Conservation (phyloP, 37 sponge, comb jelly and placozoan genomes). For the Spongilla lacustris region DNA sequence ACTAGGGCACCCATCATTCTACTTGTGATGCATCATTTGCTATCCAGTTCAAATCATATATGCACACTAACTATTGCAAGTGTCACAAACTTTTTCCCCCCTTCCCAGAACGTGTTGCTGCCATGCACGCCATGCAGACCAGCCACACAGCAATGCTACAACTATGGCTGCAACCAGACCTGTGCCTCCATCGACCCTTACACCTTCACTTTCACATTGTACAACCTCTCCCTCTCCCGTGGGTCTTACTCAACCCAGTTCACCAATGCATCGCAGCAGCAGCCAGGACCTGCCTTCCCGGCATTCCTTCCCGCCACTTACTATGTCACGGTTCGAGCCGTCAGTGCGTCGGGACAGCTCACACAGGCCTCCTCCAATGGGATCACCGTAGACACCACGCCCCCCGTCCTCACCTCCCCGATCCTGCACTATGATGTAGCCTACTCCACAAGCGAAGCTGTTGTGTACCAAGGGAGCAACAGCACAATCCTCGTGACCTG, state of each 20-base stretch:
- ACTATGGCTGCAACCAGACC: slow-evolving; percentile 54
- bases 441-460: slow-evolving; percentile 45
- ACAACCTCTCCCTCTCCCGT: slow-evolving; percentile 55
- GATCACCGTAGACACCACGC: slow-evolving; percentile 71
- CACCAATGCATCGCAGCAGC: slow-evolving; percentile 5
- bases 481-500: slow-evolving; percentile 70
- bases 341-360: slow-evolving; percentile 70
- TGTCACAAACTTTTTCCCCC: too few relatives aligned
- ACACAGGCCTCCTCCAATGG: slow-evolving; percentile 60
- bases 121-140: slow-evolving; percentile 33
- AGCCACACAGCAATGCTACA: slow-evolving; percentile 51
- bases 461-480: slow-evolving; percentile 72
- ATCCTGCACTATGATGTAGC: slow-evolving; percentile 74
- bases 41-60: too few relatives aligned
- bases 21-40: too few relatives aligned
- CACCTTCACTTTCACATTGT: slow-evolving; percentile 45
- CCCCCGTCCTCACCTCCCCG: slow-evolving; percentile 39
- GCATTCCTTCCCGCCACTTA: slow-evolving; percentile 66
- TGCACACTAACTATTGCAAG: too few relatives aligned
- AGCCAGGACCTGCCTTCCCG: neutral
- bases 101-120: neutral
- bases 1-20: too few relatives aligned
- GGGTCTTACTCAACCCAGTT: slow-evolving; percentile 19
- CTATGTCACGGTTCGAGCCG: slow-evolving; percentile 73
- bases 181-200: slow-evolving; percentile 60